phyloP scores from a whole-genome alignment of 1,140 invertebrate species.

The Aculops lycopersici region DNA sequence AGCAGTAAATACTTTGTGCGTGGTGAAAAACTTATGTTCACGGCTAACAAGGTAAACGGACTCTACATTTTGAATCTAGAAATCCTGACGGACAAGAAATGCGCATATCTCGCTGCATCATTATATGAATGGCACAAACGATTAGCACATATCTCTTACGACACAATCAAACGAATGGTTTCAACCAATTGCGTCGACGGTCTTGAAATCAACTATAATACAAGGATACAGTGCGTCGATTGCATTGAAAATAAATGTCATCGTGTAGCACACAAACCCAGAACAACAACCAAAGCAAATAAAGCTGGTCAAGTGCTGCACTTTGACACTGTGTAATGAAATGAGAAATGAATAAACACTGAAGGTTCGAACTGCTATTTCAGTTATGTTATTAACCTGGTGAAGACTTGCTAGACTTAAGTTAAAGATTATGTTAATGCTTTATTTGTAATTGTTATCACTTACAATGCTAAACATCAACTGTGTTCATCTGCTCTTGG shows the following conservation, averaged over 20 bases:
- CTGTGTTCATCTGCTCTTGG: no score
- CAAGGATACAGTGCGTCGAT: neutral
- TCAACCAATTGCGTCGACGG: neutral
- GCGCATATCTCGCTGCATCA: neutral
- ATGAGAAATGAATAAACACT: no score
- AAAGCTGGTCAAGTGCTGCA: neutral
- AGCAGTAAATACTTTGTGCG: neutral
- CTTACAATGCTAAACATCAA: no score
- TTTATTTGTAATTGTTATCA: no score
- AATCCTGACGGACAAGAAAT: neutral
- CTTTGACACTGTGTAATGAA: constrained; percentile 12
- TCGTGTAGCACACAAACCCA: neutral
- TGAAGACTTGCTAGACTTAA: no score
- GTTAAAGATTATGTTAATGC: no score
- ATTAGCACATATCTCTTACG: neutral
- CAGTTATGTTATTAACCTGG: no score
- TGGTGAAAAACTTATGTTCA: neutral
- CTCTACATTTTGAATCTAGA: neutral
- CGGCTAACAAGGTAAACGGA: neutral
- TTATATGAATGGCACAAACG: neutral
- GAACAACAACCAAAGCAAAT: neutral
- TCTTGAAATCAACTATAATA: neutral
- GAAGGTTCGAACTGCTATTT: no score
- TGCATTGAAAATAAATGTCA: neutral
- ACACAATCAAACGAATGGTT: neutral